These are phyloP conservation scores for Hippolais icterina DNA, from an alignment of 2,113 vertebrate genomes.

Conservation along the genomic window DNA sequence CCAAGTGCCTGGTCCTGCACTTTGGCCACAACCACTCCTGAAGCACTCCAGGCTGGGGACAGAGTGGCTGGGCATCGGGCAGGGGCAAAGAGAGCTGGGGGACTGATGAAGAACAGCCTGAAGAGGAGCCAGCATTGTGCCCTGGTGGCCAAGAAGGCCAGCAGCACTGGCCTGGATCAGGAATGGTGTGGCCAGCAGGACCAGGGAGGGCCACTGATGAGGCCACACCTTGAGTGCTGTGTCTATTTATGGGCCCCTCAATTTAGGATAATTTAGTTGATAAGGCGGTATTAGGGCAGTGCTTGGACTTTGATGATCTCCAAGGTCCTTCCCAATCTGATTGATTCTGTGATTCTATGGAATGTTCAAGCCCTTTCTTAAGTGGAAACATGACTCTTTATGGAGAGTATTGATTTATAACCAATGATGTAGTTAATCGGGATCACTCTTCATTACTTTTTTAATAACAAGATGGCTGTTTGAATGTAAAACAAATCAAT, in stretches of 20 bases:
- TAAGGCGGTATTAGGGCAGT: background rate
- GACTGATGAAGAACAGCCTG: too few species aligned
- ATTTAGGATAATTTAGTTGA: background rate
- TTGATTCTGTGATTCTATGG: background rate
- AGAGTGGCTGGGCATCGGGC: background rate
- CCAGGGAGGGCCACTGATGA: background rate
- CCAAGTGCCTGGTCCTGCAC: background rate
- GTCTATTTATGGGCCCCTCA: background rate
- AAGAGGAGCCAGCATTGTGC: background rate
- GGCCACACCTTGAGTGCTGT: rapidly evolving
- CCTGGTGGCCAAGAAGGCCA: background rate
- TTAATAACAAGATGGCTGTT: background rate
- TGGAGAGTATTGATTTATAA: background rate
- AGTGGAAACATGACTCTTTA: background rate
- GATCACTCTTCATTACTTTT: background rate
- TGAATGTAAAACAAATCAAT: background rate
- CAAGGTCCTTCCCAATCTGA: background rate
- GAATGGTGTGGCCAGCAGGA: background rate
- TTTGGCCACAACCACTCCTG: background rate
- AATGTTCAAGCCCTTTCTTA: too few species aligned
- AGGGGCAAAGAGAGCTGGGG: background rate
- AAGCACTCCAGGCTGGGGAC: background rate
- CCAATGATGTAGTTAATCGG: background rate
- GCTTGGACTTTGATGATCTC: too few species aligned
- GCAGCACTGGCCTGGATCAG: background rate